Conservation (phyloP, 2,113 vertebrate genomes). For the Trochalopteron elliotii region DNA sequence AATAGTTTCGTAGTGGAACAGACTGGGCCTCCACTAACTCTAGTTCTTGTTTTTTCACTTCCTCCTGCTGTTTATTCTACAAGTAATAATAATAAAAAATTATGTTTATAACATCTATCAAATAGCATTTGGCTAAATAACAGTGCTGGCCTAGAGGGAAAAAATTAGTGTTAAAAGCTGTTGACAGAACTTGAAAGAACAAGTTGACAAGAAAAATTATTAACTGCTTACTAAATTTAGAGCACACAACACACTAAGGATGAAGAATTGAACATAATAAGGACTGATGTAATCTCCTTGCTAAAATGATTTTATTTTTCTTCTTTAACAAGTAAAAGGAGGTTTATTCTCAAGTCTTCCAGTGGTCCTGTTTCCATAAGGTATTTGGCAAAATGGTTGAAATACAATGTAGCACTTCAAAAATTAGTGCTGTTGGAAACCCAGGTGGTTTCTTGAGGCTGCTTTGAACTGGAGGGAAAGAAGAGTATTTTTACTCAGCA, state of each 20-base stretch:
- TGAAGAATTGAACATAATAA: neutral
- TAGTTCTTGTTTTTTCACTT: slow-evolving; percentile 79
- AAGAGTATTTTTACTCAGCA: neutral
- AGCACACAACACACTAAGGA: neutral
- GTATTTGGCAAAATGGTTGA: neutral
- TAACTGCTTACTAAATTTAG: neutral
- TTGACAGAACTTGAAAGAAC: neutral
- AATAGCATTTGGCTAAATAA: neutral
- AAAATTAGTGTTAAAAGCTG: neutral
- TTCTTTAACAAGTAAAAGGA: neutral
- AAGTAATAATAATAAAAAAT: neutral
- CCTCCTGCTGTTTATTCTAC: slow-evolving; percentile 76
- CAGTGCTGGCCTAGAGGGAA: neutral
- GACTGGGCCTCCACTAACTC: slow-evolving; percentile 81
- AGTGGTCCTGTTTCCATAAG: neutral
- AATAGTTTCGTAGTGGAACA: slow-evolving; percentile 80
- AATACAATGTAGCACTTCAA: neutral
- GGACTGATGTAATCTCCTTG: neutral
- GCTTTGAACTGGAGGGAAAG: neutral
- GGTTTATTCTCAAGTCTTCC: neutral
- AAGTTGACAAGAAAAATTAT: neutral
- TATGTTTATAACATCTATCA: neutral
- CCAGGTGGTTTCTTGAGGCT: neutral
- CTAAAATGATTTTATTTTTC: neutral
- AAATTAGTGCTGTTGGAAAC: neutral